These are phyloP conservation scores for Nymphalis c-album DNA, from an alignment of 2,888 invertebrate species.

Conservation along the genomic window DNA sequence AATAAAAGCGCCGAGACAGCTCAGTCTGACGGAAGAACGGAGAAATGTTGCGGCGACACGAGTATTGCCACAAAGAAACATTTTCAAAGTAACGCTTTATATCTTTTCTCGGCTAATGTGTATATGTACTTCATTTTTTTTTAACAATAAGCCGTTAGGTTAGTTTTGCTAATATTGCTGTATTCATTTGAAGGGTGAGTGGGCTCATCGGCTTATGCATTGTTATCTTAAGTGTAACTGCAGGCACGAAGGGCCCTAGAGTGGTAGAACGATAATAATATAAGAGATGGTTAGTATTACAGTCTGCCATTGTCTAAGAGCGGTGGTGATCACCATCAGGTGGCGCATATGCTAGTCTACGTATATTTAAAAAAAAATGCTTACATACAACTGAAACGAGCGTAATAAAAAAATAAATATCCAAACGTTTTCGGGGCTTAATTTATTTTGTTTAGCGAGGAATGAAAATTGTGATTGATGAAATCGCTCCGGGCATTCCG, in stretches of 20 bases:
- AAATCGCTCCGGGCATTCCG: background rate
- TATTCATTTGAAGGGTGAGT: too few species aligned
- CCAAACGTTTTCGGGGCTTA: conserved; percentile 8
- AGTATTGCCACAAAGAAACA: background rate
- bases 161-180: too few species aligned
- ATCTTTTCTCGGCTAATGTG: background rate
- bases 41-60: background rate
- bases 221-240: too few species aligned
- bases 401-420: conserved; percentile 23
- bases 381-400: too few species aligned
- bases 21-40: background rate
- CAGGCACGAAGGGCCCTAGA: too few species aligned
- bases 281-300: too few species aligned
- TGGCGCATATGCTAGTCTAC: too few species aligned
- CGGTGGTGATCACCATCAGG: too few species aligned
- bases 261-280: too few species aligned
- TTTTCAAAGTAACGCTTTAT: background rate
- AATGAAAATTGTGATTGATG: conserved; percentile 15
- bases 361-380: too few species aligned
- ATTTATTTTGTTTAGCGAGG: conserved; percentile 19
- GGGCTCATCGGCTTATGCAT: too few species aligned
- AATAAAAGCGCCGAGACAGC: background rate
- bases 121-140: background rate
- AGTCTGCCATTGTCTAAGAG: too few species aligned
- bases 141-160: background rate